Percentiles rank a stretch among this genome's conserved stretches.
Evolutionary conservation across 2,888 invertebrate species (phyloP).

Genomic region (Philhelius pedissequus): DNA sequence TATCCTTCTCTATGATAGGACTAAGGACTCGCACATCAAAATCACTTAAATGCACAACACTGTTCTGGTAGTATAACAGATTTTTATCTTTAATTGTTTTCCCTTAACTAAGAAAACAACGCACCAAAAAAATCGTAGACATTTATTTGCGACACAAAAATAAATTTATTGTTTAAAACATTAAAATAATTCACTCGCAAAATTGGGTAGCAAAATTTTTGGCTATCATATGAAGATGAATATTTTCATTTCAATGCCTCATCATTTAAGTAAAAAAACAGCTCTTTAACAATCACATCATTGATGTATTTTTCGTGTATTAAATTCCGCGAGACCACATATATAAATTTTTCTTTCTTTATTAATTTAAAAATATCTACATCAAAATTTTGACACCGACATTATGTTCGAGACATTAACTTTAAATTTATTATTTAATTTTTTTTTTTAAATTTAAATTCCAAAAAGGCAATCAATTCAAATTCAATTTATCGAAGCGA

Average conservation of each 20-base stretch:
- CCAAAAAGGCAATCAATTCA: neutral
- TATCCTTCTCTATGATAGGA: neutral
- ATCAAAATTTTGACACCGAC: neutral
- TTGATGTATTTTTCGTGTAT: neutral
- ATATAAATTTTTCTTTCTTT: neutral
- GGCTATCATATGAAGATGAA: neutral
- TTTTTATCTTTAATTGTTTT: neutral
- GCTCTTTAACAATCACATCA: constrained; percentile 37
- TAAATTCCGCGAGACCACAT: neutral
- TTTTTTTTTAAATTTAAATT: neutral
- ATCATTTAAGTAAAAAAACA: constrained; percentile 27
- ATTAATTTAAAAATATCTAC: neutral
- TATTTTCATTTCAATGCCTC: constrained; percentile 1
- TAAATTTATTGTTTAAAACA: constrained; percentile 14
- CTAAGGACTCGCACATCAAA: neutral
- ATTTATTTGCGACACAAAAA: neutral
- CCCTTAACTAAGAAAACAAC: neutral
- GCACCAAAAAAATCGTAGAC: neutral
- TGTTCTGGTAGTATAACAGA: neutral
- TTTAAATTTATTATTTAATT: neutral
- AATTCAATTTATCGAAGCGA: neutral
- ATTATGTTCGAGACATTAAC: neutral
- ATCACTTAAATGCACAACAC: neutral
- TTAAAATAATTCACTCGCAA: constrained; percentile 5
- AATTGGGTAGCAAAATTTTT: neutral